Evolutionary conservation across 2,888 invertebrate species (phyloP).

Genomic region (Megamerina dolium): DNA sequence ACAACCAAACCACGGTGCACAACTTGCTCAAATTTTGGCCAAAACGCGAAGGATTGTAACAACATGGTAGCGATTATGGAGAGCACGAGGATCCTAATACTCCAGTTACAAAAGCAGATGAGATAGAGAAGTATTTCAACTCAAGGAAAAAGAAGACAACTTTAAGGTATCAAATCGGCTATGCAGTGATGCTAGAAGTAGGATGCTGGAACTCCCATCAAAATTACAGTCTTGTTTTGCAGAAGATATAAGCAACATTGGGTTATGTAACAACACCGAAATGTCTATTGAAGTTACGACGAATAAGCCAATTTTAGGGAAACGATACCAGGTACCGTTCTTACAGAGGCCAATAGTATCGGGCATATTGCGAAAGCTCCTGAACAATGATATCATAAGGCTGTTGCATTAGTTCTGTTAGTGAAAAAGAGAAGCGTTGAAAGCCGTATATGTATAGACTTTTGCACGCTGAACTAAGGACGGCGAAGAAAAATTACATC

Average conservation of each 20-base stretch:
- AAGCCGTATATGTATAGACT: slow-evolving; percentile 18
- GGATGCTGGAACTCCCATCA: not conserved
- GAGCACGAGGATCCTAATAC: not conserved
- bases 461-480: slow-evolving; percentile 16
- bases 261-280: slow-evolving; percentile 12
- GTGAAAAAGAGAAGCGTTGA: slow-evolving; percentile 18
- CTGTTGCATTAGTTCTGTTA: slow-evolving; percentile 16
- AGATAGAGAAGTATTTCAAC: not conserved
- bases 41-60: slow-evolving; percentile 15
- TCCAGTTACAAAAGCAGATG: slow-evolving; percentile 13
- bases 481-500: slow-evolving; percentile 17
- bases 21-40: slow-evolving; percentile 13
- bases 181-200: not conserved
- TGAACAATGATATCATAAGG: slow-evolving; percentile 11
- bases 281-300: slow-evolving; percentile 16
- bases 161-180: not conserved
- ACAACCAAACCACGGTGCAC: slow-evolving; percentile 13
- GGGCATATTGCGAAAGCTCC: slow-evolving; percentile 8
- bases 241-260: slow-evolving; percentile 11
- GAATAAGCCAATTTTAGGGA: slow-evolving; percentile 16
- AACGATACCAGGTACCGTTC: slow-evolving; percentile 19
- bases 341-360: slow-evolving; percentile 11
- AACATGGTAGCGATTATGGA: not conserved
- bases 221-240: slow-evolving; percentile 12
- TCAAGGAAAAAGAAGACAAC: not conserved